Percentiles rank a stretch among this genome's conserved stretches.
Conservation (phyloP, 1,140 invertebrate species). For the Bathynomus jamesi region DNA sequence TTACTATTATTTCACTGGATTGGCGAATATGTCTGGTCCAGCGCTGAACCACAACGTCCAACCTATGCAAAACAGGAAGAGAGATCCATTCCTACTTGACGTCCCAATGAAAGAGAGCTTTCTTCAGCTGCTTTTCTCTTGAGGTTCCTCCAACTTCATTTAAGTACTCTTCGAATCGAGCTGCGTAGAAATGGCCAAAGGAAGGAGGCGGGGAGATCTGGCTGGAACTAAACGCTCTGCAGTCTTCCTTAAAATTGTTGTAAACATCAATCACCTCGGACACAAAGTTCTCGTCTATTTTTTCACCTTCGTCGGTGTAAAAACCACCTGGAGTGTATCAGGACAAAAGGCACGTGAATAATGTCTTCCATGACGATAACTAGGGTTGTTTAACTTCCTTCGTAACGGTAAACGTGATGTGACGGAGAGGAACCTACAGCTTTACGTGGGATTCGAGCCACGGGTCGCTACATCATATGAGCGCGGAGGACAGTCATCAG, state of each 20-base stretch:
- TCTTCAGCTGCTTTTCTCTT: constrained; percentile 22
- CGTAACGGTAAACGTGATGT: too few relatives aligned
- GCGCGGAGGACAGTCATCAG: too few relatives aligned
- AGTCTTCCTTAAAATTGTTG: constrained; percentile 11
- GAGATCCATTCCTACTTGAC: constrained; percentile 32
- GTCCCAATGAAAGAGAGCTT: constrained; percentile 41
- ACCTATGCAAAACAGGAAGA: too few relatives aligned
- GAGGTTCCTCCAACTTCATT: neutral
- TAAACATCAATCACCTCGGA: constrained; percentile 13
- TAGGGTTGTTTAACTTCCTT: too few relatives aligned
- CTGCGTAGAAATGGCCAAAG: constrained; percentile 5
- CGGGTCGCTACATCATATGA: too few relatives aligned
- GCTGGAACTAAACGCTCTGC: neutral
- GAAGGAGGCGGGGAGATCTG: neutral
- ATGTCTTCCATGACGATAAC: too few relatives aligned
- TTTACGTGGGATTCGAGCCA: too few relatives aligned
- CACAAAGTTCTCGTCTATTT: constrained; percentile 19
- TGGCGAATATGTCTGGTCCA: too few relatives aligned
- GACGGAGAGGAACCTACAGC: too few relatives aligned
- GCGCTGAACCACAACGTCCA: too few relatives aligned
- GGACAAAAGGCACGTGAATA: too few relatives aligned
- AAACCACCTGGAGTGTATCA: constrained; percentile 22
- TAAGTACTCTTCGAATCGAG: constrained; percentile 11
- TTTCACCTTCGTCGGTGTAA: constrained; percentile 13
- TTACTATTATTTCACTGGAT: too few relatives aligned